Evolutionary conservation across 2,888 invertebrate species (phyloP).

Genomic region (Acrobasis suavella): DNA sequence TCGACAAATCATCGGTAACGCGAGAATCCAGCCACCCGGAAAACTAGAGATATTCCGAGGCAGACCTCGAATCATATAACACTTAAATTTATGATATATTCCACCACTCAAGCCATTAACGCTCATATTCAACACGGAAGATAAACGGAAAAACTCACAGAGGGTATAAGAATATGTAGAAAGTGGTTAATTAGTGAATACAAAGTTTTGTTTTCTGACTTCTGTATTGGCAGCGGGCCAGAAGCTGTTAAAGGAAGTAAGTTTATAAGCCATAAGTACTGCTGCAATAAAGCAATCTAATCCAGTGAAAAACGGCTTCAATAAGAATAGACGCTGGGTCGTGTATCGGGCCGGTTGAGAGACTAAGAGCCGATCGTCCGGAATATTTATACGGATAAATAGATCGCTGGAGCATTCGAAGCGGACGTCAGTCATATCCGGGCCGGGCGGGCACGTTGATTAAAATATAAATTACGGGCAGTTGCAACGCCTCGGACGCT

Average conservation of each 20-base stretch:
- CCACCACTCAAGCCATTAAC: constrained; percentile 41
- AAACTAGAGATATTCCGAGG: constrained; percentile 7
- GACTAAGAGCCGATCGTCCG: neutral
- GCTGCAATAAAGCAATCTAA: constrained; percentile 43
- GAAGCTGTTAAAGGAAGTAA: constrained; percentile 48
- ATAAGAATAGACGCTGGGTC: constrained; percentile 18
- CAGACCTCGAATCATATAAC: constrained; percentile 10
- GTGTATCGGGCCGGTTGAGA: constrained; percentile 12
- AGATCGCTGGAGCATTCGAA: constrained; percentile 35
- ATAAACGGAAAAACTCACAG: constrained; percentile 16
- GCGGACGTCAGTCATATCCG: constrained; percentile 59
- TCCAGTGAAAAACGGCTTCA: constrained; percentile 28
- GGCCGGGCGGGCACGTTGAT: constrained; percentile 46
- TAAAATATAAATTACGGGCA: constrained; percentile 59
- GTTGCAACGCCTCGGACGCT: constrained; percentile 29
- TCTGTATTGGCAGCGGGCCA: constrained; percentile 51
- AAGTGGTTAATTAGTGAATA: constrained; percentile 58
- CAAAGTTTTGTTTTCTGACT: constrained; percentile 51
- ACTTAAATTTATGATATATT: constrained; percentile 13
- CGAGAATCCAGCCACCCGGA: neutral
- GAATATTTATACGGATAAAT: constrained; percentile 36
- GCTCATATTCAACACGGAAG: constrained; percentile 36
- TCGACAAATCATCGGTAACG: neutral
- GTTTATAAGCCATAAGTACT: constrained; percentile 48
- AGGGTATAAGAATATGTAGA: constrained; percentile 41